Percentiles rank a stretch among this genome's conserved stretches.
Evolutionary conservation across 2,888 invertebrate genomes (phyloP).

Genomic region (Hypena proboscidalis): DNA sequence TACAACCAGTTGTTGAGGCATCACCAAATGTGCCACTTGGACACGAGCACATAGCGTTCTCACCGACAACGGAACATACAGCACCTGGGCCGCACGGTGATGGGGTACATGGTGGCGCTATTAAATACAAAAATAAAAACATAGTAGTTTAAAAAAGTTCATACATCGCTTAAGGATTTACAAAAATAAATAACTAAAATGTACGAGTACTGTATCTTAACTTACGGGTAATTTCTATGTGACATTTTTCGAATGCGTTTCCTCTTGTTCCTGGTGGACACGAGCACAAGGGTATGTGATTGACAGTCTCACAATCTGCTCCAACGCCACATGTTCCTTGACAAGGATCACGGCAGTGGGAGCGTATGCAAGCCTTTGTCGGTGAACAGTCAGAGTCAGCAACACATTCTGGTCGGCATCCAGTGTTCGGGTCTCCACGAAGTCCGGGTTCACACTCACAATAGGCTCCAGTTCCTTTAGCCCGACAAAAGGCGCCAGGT

Average conservation of each 20-base stretch:
- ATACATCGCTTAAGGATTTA: neutral
- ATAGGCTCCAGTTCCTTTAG: conserved; percentile 88
- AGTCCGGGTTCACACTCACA: conserved; percentile 91
- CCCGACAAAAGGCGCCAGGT: conserved; percentile 92
- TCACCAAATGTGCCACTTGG: conserved; percentile 90
- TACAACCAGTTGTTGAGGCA: conserved; percentile 90
- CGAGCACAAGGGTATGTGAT: conserved; percentile 89
- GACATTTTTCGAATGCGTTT: conserved; percentile 89
- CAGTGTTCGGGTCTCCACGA: conserved; percentile 91
- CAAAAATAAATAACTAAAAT: neutral
- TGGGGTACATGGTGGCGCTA: conserved; percentile 88
- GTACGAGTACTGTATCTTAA: too few species aligned
- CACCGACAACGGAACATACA: conserved; percentile 83
- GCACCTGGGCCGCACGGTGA: conserved; percentile 93
- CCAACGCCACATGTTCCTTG: conserved; percentile 93
- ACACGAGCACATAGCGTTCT: conserved; percentile 91
- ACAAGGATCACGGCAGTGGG: conserved; percentile 94
- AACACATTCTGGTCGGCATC: conserved; percentile 93
- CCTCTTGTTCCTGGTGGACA: conserved; percentile 89
- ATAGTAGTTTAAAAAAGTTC: neutral
- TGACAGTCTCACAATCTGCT: conserved; percentile 90
- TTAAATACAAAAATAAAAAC: conserved; percentile 36
- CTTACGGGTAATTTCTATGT: conserved; percentile 66
- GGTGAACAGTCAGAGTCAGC: conserved; percentile 95
- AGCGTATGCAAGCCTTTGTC: conserved; percentile 92